Evolutionary conservation across 1,140 invertebrate species (phyloP).

Genomic region (Potamilus streckersoni): DNA sequence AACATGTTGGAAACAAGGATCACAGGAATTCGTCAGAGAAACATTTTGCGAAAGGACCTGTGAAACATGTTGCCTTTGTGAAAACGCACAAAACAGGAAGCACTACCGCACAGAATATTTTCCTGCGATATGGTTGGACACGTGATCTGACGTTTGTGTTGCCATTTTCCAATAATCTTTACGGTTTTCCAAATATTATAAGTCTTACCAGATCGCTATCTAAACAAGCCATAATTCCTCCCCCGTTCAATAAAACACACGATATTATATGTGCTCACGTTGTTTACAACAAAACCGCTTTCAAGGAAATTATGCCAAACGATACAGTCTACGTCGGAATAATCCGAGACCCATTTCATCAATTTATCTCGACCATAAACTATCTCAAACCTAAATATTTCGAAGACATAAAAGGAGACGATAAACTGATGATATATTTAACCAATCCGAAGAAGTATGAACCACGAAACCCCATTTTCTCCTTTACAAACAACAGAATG

Average conservation of each 20-base stretch:
- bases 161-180: constrained; percentile 14
- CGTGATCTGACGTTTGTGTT: constrained; percentile 27
- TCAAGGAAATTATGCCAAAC: constrained; percentile 29
- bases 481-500: constrained; percentile 43
- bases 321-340: constrained; percentile 40
- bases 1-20: no score
- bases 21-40: no score
- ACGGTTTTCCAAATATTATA: constrained; percentile 30
- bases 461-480: constrained; percentile 3
- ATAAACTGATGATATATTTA: constrained; percentile 13
- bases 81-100: constrained; percentile 44
- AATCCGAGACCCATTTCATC: constrained; percentile 38
- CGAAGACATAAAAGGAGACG: constrained; percentile 9
- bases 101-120: constrained; percentile 36
- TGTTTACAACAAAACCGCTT: constrained; percentile 34
- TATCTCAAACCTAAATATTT: constrained; percentile 29
- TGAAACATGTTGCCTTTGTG: constrained; percentile 30
- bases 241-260: constrained; percentile 27
- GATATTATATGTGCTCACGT: constrained; percentile 41
- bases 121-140: constrained; percentile 26
- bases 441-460: constrained; percentile 27
- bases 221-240: constrained; percentile 26
- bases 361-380: constrained; percentile 33
- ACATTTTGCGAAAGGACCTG: no score
- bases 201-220: constrained; percentile 7